Evolutionary conservation across 2,113 vertebrate species (phyloP).

Genomic region (Capricornis sumatraensis): DNA sequence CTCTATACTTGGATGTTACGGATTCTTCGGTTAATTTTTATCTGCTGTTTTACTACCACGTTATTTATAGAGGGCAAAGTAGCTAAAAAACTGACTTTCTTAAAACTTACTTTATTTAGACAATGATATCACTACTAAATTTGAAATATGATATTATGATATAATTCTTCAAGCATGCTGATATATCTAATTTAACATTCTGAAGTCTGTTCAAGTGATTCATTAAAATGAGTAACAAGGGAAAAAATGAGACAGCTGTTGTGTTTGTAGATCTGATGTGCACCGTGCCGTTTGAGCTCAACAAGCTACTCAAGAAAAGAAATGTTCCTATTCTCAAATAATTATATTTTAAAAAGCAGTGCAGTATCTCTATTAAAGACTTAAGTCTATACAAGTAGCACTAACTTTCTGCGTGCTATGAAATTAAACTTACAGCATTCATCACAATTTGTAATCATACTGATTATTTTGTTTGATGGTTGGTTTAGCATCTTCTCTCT

Average conservation of each 20-base stretch:
- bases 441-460: neutral
- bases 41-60: constrained; percentile 32
- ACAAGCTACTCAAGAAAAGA: neutral
- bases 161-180: constrained; percentile 52
- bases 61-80: constrained; percentile 36
- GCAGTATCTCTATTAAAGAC: neutral
- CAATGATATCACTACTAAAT: constrained; percentile 59
- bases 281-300: neutral
- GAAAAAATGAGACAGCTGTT: constrained; percentile 57
- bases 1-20: neutral
- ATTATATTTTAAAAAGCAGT: neutral
- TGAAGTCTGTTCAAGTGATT: constrained; percentile 60
- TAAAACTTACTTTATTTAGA: constrained; percentile 50
- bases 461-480: neutral
- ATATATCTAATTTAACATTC: constrained; percentile 50
- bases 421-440: neutral
- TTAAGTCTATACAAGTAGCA: neutral
- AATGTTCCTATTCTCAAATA: neutral
- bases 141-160: constrained; percentile 62
- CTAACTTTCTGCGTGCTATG: neutral
- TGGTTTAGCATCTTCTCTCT: neutral
- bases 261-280: constrained; percentile 14
- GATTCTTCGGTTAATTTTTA: neutral
- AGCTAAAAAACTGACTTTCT: constrained; percentile 55
- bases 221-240: constrained; percentile 56